Evolutionary conservation across 2,113 vertebrate genomes (phyloP).

Genomic region (Haemorhous mexicanus): DNA sequence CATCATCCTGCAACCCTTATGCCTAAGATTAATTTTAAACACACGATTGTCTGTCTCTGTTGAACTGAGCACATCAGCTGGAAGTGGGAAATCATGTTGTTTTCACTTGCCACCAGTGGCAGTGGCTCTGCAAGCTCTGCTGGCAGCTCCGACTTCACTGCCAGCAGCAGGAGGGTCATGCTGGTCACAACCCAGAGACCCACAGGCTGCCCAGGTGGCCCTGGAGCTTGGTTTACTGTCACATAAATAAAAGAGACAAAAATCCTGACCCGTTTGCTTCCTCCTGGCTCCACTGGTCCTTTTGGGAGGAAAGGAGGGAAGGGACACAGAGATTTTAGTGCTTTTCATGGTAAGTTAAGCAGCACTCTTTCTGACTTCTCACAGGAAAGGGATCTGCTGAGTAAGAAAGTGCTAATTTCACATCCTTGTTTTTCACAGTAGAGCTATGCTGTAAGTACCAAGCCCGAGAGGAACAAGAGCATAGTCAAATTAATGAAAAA

Average conservation of each 20-base stretch:
- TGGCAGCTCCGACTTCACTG: rapidly evolving
- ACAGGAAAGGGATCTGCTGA: conserved; percentile 40
- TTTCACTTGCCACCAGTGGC: neutral
- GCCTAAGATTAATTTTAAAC: neutral
- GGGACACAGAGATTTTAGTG: neutral
- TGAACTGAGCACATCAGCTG: neutral
- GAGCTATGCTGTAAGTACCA: neutral
- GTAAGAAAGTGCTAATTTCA: conserved; percentile 51
- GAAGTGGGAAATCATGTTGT: neutral
- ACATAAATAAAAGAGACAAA: neutral
- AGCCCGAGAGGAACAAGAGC: neutral
- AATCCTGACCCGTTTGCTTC: neutral
- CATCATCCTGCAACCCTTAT: neutral
- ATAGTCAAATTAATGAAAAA: conserved; percentile 52
- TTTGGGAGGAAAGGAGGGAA: neutral
- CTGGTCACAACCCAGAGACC: neutral
- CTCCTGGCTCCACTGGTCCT: neutral
- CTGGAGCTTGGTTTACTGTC: neutral
- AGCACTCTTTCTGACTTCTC: neutral
- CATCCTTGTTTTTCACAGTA: neutral
- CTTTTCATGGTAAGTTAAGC: neutral
- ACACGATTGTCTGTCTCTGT: neutral
- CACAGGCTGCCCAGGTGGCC: neutral
- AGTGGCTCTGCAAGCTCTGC: neutral
- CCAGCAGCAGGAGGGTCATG: rapidly evolving